phyloP scores from a whole-genome alignment of 2,888 invertebrate species.

The Punctoribates punctum region DNA sequence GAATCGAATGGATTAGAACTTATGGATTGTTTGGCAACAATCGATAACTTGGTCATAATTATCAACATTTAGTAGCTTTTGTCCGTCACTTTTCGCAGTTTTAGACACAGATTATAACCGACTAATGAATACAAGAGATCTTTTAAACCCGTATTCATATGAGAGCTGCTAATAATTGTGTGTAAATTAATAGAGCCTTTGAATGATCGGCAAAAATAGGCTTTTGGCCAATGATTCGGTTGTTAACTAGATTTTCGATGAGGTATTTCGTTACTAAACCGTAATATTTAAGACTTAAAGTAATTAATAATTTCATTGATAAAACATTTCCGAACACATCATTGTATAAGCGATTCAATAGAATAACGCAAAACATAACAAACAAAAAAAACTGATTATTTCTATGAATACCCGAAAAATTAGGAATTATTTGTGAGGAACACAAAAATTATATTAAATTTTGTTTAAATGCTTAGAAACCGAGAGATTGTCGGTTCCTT shows the following conservation, averaged over 20 bases:
- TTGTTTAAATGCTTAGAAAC: neutral
- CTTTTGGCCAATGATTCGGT: neutral
- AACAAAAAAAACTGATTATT: constrained; percentile 14
- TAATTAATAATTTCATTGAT: neutral
- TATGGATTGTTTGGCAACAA: neutral
- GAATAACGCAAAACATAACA: constrained; percentile 13
- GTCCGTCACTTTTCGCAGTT: neutral
- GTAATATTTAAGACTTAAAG: neutral
- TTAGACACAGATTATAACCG: neutral
- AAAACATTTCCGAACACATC: neutral
- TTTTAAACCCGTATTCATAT: neutral
- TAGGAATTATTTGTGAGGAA: constrained; percentile 20
- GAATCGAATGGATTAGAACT: constrained; percentile 17
- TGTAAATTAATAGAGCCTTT: constrained; percentile 3
- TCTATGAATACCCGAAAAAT: neutral
- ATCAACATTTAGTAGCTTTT: neutral
- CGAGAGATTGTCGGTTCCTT: neutral
- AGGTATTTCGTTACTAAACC: constrained; percentile 31
- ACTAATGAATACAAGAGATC: constrained; percentile 1
- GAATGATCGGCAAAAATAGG: neutral
- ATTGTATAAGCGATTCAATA: neutral
- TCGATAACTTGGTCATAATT: neutral
- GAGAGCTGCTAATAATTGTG: neutral
- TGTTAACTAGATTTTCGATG: constrained; percentile 22
- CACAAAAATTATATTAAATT: constrained; percentile 9